Conservation (phyloP, 1,140 invertebrate species). For the Diachasma alloeum region DNA sequence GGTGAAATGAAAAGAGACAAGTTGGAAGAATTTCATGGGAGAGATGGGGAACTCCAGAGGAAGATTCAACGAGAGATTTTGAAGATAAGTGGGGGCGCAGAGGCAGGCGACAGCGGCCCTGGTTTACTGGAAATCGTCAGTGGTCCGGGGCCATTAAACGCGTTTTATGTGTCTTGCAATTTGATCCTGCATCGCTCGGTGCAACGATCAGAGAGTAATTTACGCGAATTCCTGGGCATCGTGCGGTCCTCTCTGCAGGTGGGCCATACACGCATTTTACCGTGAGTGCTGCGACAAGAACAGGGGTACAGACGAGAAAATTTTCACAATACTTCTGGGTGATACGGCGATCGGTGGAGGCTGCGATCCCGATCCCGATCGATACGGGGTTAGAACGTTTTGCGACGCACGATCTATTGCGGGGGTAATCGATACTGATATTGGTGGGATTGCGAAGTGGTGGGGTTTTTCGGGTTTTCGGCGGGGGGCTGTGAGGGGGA, state of each 20-base stretch:
- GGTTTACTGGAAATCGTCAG: slow-evolving; percentile 63
- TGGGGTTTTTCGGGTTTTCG: neutral
- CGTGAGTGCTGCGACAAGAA: neutral
- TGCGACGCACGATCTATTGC: neutral
- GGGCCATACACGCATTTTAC: slow-evolving; percentile 25
- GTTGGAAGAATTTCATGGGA: neutral
- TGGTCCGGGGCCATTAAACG: slow-evolving; percentile 59
- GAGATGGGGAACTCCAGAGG: neutral
- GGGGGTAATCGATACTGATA: neutral
- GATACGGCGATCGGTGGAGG: neutral
- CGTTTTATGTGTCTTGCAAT: slow-evolving; percentile 61
- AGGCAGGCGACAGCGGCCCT: slow-evolving; percentile 39
- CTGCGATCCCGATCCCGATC: neutral
- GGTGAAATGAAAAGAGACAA: neutral
- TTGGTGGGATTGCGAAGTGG: neutral
- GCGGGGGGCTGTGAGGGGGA: neutral
- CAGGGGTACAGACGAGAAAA: neutral
- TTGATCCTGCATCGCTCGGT: slow-evolving; percentile 54
- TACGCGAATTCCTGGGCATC: slow-evolving; percentile 46
- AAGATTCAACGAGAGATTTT: neutral
- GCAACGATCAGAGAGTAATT: slow-evolving; percentile 53
- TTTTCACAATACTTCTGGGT: neutral
- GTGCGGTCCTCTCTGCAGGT: slow-evolving; percentile 37
- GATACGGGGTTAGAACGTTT: neutral
- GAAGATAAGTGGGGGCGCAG: slow-evolving; percentile 23